Percentiles rank a stretch among this genome's conserved stretches.
Evolutionary conservation across 2,888 invertebrate genomes (phyloP).

Genomic region (Catonia carolina): DNA sequence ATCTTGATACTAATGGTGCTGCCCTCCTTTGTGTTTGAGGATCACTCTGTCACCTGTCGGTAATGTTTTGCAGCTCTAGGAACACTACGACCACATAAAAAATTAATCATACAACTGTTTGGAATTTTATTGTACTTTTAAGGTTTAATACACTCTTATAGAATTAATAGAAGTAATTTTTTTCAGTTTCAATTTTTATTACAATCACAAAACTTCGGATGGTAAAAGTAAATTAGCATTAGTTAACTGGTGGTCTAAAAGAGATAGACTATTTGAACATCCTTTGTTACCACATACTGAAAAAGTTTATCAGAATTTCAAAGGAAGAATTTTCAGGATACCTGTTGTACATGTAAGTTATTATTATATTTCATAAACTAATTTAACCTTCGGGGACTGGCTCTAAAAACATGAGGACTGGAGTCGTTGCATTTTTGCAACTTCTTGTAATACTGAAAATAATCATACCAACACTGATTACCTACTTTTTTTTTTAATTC

Average conservation of each 20-base stretch:
- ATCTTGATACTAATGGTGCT: too few relatives aligned
- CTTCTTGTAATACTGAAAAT: too few relatives aligned
- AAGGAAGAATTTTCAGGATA: constrained; percentile 55
- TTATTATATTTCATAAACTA: too few relatives aligned
- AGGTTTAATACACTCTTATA: too few relatives aligned
- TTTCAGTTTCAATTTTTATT: constrained; percentile 59
- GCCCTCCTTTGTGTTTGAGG: too few relatives aligned
- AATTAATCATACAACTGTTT: constrained; percentile 10
- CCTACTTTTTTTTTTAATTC: too few relatives aligned
- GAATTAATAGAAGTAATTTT: too few relatives aligned
- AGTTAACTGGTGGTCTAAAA: constrained; percentile 67
- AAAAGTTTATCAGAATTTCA: constrained; percentile 58
- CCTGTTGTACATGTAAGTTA: constrained; percentile 64
- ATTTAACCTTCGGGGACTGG: too few relatives aligned
- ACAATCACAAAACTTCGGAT: constrained; percentile 60
- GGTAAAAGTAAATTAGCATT: constrained; percentile 49
- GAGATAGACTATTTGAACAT: constrained; percentile 54
- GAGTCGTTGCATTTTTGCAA: too few relatives aligned
- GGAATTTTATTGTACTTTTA: neutral
- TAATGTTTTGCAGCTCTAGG: neutral
- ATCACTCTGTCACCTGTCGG: neutral
- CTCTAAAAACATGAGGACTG: too few relatives aligned
- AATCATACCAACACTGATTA: too few relatives aligned
- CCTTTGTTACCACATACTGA: constrained; percentile 57
- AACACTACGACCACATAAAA: too few relatives aligned